Evolutionary conservation across 2,888 invertebrate species (phyloP), one percentile per base, ranked within the genome.

Genomic region (Buathra laborator): DNA sequence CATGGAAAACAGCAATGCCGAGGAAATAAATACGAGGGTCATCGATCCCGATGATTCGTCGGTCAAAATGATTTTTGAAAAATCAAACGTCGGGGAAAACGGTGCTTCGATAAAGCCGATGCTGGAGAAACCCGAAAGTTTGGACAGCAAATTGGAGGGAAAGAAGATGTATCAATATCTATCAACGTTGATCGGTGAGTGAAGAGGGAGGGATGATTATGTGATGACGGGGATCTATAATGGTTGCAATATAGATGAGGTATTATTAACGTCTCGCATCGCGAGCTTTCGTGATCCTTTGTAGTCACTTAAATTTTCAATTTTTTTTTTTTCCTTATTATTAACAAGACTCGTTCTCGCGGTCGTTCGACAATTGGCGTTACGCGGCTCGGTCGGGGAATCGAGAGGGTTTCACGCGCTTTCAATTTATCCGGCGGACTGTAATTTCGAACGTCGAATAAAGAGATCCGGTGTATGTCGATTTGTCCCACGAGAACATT

Each of bases 161-260:
- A 87, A 81, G 7, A 92, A 91, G 71, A 79, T 89, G n/a, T 89
- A 89, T 86, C 92, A 92, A 85, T 91, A 90, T 86, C 71, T 91
- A 14, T 89, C 91, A 5, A 90, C 91, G 10, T 81, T 92, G 56
- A 88, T 92, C 83, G 92, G 93, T 92, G 82, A 92, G 92, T 90
- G 24, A 2, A 24, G 2, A 24, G 24, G 1, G 24, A 24, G 24
- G 24, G 24, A 24, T 24, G 24, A 24, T 24, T 24, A 24, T 24
- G 3, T 24, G 24, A 24, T 24, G 24, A 24, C 24, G 24, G 2
- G 24, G 24, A 24, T 24, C 24, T 24, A 2, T 24, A 24, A 24
- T 3, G 24, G 24, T 24, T 24, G 2, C 24, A 24, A 24, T 24
- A 24, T 24, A 24, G 24, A 24, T 24, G 24, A 24, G 24, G 24